A percentile compares a stretch with the other conserved stretches of the same genome.
These are phyloP conservation scores for Orthosia cruda DNA, from an alignment of 2,888 invertebrate genomes.

Conservation along the genomic window DNA sequence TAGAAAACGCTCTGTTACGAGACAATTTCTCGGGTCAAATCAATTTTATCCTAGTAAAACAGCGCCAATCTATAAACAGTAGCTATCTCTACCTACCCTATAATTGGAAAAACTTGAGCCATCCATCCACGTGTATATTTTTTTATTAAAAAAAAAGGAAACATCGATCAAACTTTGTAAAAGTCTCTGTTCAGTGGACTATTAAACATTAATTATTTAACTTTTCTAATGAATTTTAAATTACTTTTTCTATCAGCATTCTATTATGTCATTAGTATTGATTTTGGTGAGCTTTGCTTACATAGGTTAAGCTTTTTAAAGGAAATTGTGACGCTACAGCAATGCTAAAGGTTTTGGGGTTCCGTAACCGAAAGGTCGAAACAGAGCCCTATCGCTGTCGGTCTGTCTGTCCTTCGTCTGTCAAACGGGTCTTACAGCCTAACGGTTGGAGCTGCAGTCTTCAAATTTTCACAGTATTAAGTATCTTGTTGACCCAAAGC, in stretches of 20 bases:
- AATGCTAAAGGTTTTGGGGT: not conserved
- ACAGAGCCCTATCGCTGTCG: too few relatives aligned
- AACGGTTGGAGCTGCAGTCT: too few relatives aligned
- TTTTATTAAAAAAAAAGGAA: conserved; percentile 35
- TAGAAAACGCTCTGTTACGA: too few relatives aligned
- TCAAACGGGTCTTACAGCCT: too few relatives aligned
- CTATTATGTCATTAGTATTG: conserved; percentile 50
- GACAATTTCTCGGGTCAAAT: not conserved
- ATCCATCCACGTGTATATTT: conserved; percentile 13
- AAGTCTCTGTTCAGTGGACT: conserved; percentile 28
- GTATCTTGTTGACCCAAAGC: too few relatives aligned
- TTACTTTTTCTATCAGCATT: conserved; percentile 48
- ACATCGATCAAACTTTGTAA: conserved; percentile 45
- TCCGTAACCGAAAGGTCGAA: too few relatives aligned
- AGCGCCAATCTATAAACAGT: conserved; percentile 13
- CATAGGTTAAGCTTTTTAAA: not conserved
- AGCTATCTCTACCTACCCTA: not conserved
- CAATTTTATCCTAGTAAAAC: not conserved
- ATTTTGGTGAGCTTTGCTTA: conserved; percentile 24
- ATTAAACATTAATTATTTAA: conserved; percentile 55
- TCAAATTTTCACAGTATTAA: too few relatives aligned
- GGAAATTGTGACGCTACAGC: not conserved
- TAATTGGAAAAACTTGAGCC: conserved; percentile 42
- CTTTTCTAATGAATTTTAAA: conserved; percentile 60
- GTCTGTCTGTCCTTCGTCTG: too few relatives aligned